Percentiles rank a stretch among this genome's conserved stretches.
phyloP scores from a whole-genome alignment of 1,140 invertebrate genomes.

The Caenorhabditis brenneri region DNA sequence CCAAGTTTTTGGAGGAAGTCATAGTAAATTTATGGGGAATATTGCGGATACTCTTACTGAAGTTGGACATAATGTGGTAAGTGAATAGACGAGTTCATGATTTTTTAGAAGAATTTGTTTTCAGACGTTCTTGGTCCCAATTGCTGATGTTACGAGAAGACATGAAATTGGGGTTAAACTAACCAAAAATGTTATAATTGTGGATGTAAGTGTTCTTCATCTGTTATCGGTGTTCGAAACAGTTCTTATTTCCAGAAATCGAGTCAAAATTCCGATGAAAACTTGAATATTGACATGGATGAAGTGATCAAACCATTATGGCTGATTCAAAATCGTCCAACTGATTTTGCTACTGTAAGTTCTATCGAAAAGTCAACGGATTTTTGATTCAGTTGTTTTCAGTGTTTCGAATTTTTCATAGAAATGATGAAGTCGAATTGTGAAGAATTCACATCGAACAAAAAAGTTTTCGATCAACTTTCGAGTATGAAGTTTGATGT shows the following conservation, averaged over 20 bases:
- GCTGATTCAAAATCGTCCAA: not conserved
- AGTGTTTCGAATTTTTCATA: not conserved
- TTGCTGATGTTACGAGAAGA: not conserved
- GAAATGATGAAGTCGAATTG: not conserved
- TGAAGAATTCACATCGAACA: not conserved
- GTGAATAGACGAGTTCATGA: not conserved
- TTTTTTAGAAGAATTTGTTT: not conserved
- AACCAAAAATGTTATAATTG: conserved; percentile 5
- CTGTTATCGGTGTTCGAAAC: not conserved
- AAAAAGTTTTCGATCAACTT: not conserved
- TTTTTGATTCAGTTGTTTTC: not conserved
- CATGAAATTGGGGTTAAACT: not conserved
- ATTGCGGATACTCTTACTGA: conserved; percentile 41
- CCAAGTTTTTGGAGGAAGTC: conserved; percentile 43
- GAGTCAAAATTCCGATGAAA: too few relatives aligned
- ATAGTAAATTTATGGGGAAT: conserved; percentile 51
- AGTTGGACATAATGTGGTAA: conserved; percentile 51
- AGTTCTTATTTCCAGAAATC: not conserved
- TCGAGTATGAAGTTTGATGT: not conserved
- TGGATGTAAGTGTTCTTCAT: not conserved
- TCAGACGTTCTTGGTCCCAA: conserved; percentile 31
- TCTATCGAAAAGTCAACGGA: too few relatives aligned
- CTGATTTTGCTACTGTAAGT: not conserved
- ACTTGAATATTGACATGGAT: not conserved
- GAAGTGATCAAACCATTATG: not conserved